Base-by-base conservation (phyloP, 1,140 invertebrate genomes). In the Diplogasteroides magnus region DNA sequence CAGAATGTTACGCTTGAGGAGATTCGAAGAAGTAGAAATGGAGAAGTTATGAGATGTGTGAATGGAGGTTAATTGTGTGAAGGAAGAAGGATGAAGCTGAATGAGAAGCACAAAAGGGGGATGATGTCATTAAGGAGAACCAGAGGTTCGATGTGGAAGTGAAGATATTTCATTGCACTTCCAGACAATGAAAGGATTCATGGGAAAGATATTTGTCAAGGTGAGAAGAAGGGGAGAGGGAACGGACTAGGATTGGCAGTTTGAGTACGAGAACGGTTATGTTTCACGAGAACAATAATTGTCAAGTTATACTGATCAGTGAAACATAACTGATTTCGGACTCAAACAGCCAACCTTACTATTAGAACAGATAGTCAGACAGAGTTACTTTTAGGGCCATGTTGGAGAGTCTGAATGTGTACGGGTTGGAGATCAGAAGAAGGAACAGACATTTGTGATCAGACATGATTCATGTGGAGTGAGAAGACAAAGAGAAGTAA, bases 401-500 rank as follows among this genome's bases (percentile, higher is more conserved):
- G 29, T 74, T 57, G 37, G 67, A 32, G 59, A 72, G 27, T 64
- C 69, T 31, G 48, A 61, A 6, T 77, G 73, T 60, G 61, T 73
- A 32, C 23, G 29, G 58, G 37, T 67, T 23, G 77, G 77, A 6
- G 74, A 69, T 37, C 64, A 63, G 23, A 63, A 28, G 29, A 67
- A 31, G 19, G 61, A 55, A 1, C 57, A 78, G 29, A 60, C 63
- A 19, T 81, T 81, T 59, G 57, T 65, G 6, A 73, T 81, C 27
- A 71, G 79, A 25, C 81, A 82, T 66, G 81, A 76, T 27, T 78
- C 75, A 14, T 81, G 79, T 68, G 79, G 79, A 61, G 63, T 81
- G 32, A 31, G 78, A 23, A 64, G 79, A 57, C 74, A 70, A 27
- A 61, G 79, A 67, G 79, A 80, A 56, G 71, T 77, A 26, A 2